Evolutionary conservation across 1,140 invertebrate species (phyloP), one percentile per base, ranked within the genome.

Genomic region (Pachyrhynchus sulphureomaculatus): DNA sequence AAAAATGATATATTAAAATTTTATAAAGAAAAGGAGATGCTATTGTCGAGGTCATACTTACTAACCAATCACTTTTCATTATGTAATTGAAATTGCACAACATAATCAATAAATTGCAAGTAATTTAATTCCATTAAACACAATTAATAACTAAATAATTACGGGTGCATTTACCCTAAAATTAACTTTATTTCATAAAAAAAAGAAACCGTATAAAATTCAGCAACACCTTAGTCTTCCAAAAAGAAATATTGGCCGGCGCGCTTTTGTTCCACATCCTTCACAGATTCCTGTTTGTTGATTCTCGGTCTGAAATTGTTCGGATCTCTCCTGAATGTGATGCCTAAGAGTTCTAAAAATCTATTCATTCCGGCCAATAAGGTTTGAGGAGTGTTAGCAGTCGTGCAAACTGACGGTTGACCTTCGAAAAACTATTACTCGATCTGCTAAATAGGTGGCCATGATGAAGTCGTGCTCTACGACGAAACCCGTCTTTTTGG

Each of bases 391-490:
- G 89, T 84, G 70, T 95, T 93, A 0, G 97, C 97, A 0, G 82
- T 86, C 2, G 96, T 95, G 36, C 87, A 75, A 1, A 96, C 82
- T 0, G 95, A 97, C 0, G 98, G 96, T 48, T 76, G 78, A 33
- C 98, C 98, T 75, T 99, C 96, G n/a, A 78, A 99, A 99, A 17
- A 99, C 96, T 69, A 99, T 98, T 0, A 99, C 98, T 48, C 97
- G 84, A 80, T 99, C 98, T 12, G 98, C 96, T 34, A 99, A 82
- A 79, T 99, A 99, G 0, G 98, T 99, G 2, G 96, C 96, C 98
- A 99, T 99, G 52, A 99, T 99, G 74, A 99, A 99, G 85, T 99
- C 98, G 87, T 99, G 98, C 84, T 99, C 98, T 0, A 99, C 98
- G 23, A 99, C 90, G 78, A 99, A 99, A 23, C 96, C 98, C 21